Conservation (phyloP, 2,113 vertebrate species). For the Mus pahari region DNA sequence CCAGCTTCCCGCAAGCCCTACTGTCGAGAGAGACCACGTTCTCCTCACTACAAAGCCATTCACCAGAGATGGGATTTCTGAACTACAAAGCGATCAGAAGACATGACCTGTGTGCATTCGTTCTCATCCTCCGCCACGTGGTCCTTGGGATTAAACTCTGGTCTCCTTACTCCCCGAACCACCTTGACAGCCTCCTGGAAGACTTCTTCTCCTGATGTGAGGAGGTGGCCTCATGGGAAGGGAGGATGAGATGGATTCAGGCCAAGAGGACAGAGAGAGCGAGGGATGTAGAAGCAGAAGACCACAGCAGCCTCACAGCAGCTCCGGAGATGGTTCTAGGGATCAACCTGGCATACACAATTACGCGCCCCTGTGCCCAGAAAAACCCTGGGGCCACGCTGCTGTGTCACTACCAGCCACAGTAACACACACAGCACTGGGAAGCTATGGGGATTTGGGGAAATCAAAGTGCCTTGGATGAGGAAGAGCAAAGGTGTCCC, state of each 20-base stretch:
- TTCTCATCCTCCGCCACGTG: too few relatives aligned
- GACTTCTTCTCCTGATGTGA: not conserved
- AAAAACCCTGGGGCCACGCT: not conserved
- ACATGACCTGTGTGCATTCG: not conserved
- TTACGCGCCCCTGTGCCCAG: not conserved
- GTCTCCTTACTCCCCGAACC: not conserved
- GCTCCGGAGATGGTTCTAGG: not conserved
- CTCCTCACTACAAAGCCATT: too few relatives aligned
- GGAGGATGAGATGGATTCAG: accelerated
- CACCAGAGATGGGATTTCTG: not conserved
- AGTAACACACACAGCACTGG: not conserved
- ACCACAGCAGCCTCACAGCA: too few relatives aligned
- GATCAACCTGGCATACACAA: not conserved
- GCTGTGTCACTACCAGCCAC: not conserved
- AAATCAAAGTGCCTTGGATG: not conserved
- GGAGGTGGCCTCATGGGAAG: not conserved
- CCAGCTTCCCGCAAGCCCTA: not conserved
- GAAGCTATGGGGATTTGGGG: not conserved
- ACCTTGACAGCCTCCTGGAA: not conserved
- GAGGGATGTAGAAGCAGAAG: not conserved
- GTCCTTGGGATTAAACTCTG: not conserved
- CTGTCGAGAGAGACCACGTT: not conserved
- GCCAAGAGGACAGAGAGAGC: not conserved
- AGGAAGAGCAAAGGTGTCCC: not conserved
- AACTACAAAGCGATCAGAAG: not conserved